These are phyloP conservation scores for Lordiphosa clarofinis DNA, from an alignment of 1,140 invertebrate genomes.

Conservation along the genomic window DNA sequence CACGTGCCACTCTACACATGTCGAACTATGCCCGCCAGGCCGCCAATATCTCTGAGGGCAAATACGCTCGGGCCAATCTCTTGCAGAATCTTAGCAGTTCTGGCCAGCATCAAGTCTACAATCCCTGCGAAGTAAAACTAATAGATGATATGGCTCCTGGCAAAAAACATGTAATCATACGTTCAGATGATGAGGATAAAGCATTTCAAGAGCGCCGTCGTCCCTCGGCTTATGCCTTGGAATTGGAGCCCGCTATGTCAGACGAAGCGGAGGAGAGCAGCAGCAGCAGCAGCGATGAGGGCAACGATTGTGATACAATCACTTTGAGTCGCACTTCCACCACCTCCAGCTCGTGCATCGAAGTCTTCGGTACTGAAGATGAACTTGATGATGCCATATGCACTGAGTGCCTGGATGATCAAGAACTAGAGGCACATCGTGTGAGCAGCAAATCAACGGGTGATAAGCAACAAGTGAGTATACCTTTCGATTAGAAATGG, in stretches of 20 bases:
- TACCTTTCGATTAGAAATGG: not conserved
- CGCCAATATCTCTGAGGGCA: constrained; percentile 49
- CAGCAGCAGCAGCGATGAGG: constrained; percentile 43
- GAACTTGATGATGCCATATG: constrained; percentile 36
- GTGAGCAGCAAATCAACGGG: constrained; percentile 5
- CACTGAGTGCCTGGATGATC: constrained; percentile 31
- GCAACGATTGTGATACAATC: constrained; percentile 42
- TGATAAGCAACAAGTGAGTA: constrained; percentile 35
- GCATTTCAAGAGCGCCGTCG: constrained; percentile 28
- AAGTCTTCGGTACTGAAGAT: constrained; percentile 19
- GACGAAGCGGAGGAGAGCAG: constrained; percentile 19
- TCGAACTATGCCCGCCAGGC: constrained; percentile 50
- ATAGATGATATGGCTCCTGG: constrained; percentile 41
- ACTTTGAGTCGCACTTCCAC: constrained; percentile 43
- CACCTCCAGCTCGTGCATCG: constrained; percentile 42
- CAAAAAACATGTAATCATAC: constrained; percentile 43
- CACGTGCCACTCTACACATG: constrained; percentile 64
- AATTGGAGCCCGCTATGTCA: constrained; percentile 65
- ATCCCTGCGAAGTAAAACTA: constrained; percentile 62
- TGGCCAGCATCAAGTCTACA: constrained; percentile 44
- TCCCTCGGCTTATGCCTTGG: constrained; percentile 49
- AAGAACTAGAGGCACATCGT: constrained; percentile 14
- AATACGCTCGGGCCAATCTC: constrained; percentile 54
- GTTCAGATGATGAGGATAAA: constrained; percentile 15
- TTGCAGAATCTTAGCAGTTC: constrained; percentile 35